phyloP scores from a whole-genome alignment of 1,140 invertebrate species.

The Bilobella aurantiaca region DNA sequence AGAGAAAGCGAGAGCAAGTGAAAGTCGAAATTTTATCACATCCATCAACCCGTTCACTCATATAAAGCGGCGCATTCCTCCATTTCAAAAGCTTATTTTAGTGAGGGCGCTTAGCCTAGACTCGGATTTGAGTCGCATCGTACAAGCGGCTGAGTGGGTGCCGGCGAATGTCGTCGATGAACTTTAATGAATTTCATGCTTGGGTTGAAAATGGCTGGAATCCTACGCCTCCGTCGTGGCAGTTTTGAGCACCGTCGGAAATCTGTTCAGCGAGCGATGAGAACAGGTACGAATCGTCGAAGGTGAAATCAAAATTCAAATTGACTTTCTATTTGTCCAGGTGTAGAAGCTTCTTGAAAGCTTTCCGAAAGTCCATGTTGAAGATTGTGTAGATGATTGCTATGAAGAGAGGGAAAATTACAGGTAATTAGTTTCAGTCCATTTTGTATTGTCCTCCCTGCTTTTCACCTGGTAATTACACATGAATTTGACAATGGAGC shows the following conservation, averaged over 20 bases:
- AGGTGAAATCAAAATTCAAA: neutral
- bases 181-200: neutral
- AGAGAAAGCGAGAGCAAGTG: neutral
- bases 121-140: too few species aligned
- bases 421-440: neutral
- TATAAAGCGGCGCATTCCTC: neutral
- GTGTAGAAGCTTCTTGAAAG: constrained; percentile 76
- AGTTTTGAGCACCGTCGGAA: too few species aligned
- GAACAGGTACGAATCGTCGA: too few species aligned
- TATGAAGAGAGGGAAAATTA: neutral
- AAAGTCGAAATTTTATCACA: neutral
- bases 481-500: too few species aligned
- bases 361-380: constrained; percentile 87
- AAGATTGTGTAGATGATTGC: constrained; percentile 94
- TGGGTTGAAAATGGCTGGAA: neutral
- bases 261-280: too few species aligned
- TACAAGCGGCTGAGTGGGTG: too few species aligned
- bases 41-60: constrained; percentile 1
- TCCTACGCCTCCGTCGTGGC: neutral
- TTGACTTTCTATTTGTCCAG: constrained; percentile 39
- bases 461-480: too few species aligned
- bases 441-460: too few species aligned
- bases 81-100: neutral
- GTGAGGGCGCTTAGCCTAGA: neutral
- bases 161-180: neutral